Percentiles rank a stretch among this genome's conserved stretches.
Conservation (phyloP, 2,888 invertebrate species). For the Augochlorella aurata region DNA sequence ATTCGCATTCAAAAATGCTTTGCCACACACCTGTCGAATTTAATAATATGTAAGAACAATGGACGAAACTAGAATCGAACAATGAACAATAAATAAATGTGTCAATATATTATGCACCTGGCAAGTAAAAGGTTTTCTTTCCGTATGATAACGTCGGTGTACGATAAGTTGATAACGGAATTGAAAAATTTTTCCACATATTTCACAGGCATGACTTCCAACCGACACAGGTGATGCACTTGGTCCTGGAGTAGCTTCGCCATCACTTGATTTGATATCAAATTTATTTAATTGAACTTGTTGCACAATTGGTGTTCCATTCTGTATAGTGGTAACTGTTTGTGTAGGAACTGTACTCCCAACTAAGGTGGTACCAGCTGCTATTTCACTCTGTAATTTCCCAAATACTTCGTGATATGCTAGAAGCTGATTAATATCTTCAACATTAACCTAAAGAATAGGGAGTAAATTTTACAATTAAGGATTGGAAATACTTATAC, state of each 20-base stretch:
- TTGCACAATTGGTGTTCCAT: slow-evolving; percentile 79
- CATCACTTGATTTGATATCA: slow-evolving; percentile 78
- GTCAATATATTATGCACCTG: slow-evolving; percentile 77
- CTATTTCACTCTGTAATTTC: slow-evolving; percentile 85
- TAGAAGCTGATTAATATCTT: slow-evolving; percentile 91
- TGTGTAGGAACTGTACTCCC: slow-evolving; percentile 80
- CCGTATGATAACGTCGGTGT: slow-evolving; percentile 92
- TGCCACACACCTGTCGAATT: slow-evolving; percentile 87
- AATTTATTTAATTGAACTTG: slow-evolving; percentile 81
- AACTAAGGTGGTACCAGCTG: slow-evolving; percentile 82
- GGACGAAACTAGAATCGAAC: slow-evolving; percentile 1
- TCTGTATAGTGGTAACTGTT: slow-evolving; percentile 80
- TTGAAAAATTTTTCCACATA: slow-evolving; percentile 93
- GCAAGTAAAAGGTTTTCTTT: slow-evolving; percentile 91
- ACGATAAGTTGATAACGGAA: slow-evolving; percentile 94
- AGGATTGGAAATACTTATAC: neutral
- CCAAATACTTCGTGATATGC: slow-evolving; percentile 94
- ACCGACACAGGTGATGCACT: slow-evolving; percentile 85
- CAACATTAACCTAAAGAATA: slow-evolving; percentile 85
- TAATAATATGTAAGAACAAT: slow-evolving; percentile 73
- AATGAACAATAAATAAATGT: neutral
- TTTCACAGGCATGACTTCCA: slow-evolving; percentile 90
- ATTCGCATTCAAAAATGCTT: slow-evolving; percentile 90
- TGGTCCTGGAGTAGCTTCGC: slow-evolving; percentile 80
- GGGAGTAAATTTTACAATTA: slow-evolving; percentile 4